Evolutionary conservation across 2,113 vertebrate genomes (phyloP), one percentile per base, ranked within the genome.

Genomic region (Brachirus orientalis): DNA sequence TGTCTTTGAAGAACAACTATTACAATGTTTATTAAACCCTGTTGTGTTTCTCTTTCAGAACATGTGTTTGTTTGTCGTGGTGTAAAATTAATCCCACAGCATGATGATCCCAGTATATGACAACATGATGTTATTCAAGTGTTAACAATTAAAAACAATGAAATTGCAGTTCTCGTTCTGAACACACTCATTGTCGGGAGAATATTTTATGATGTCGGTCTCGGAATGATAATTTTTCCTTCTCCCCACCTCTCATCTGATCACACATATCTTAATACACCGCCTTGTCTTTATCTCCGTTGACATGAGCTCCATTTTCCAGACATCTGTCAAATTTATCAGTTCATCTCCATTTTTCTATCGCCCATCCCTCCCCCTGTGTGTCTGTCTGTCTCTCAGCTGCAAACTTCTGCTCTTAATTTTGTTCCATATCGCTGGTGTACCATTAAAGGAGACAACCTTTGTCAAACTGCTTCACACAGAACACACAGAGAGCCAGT

Each of bases 371-470:
- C 1, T 18, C n/a, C 28, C 13, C 13, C 44, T 28, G 28, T 28
- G 3, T 48, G 13, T 48, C 41, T 6, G 7, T 7, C 20, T 51
- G 28, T 18, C 52, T 65, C 45, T 11, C 2, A 18, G 22, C 61
- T 53, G 61, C 57, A 62, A 48, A 75, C 80, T 61, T 63, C 57
- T 63, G 51, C 56, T 53, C 51, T 65, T 70, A 10, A 40, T 59
- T 66, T 82, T 38, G 60, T 63, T 81, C 63, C 7, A 8, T 78
- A 69, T 72, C 46, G 33, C 63, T 74, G 70, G 41, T 28, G 2
- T 28, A 2, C 61, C 75, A 88, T 74, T 63, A 54, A 69, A 63
- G 77, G 77, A 80, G 78, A 81, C 68, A 77, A 60, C 19, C 33
- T 17, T 10, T 72, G 47, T 71, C 72, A 69, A 69, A 85, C 65